Conservation (phyloP, 2,797 vertebrate genomes). For the Delichon dasypus region DNA sequence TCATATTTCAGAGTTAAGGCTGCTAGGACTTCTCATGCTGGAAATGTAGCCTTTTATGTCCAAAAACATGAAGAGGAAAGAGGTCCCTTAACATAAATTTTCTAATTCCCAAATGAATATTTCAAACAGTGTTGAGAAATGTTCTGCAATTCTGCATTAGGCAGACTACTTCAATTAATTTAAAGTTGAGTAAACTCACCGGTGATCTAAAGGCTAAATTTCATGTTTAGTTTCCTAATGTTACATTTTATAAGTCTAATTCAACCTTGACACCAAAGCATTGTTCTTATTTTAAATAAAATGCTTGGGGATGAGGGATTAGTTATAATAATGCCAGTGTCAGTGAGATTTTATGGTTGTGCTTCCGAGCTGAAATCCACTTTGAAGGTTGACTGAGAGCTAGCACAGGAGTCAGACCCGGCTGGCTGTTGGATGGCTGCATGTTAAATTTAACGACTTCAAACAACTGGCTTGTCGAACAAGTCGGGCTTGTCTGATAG, state of each 20-base stretch:
- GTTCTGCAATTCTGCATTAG: not conserved
- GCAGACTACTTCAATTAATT: not conserved
- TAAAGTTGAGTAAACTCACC: not conserved
- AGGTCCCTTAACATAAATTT: not conserved
- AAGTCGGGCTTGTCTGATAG: conserved; percentile 7
- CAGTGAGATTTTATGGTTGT: not conserved
- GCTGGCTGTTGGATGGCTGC: not conserved
- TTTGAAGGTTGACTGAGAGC: not conserved
- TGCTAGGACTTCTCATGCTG: not conserved
- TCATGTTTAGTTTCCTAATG: not conserved
- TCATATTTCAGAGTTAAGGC: not conserved
- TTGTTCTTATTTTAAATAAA: not conserved
- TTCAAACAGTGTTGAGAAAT: not conserved
- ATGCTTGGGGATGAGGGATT: not conserved
- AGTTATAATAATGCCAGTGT: not conserved
- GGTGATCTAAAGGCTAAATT: not conserved
- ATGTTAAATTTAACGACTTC: conserved; percentile 8
- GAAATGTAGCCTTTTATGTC: not conserved
- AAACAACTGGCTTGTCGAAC: conserved; percentile 37
- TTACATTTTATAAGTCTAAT: not conserved
- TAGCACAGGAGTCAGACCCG: not conserved
- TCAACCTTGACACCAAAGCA: not conserved
- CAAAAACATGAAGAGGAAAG: not conserved
- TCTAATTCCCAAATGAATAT: not conserved
- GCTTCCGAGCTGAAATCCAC: not conserved